phyloP scores from a whole-genome alignment of 2,888 invertebrate species.

The Drosophila setosimentum region DNA sequence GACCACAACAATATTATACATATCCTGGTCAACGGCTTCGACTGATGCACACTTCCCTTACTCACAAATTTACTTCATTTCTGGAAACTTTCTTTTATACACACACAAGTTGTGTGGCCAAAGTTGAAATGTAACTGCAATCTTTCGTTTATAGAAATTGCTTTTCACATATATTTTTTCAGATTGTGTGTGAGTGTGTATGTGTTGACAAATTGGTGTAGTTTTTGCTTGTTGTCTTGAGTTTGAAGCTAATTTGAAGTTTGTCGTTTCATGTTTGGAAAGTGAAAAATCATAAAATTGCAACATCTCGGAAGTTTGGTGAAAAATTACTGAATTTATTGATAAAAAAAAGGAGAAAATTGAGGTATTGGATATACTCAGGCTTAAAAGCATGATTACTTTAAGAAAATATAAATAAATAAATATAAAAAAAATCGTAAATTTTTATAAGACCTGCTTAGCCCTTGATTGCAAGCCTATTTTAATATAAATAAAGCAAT shows the following conservation, averaged over 20 bases:
- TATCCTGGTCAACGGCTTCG: slow-evolving; percentile 43
- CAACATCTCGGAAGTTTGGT: slow-evolving; percentile 17
- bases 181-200: slow-evolving; percentile 9
- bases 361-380: neutral
- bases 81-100: neutral
- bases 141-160: slow-evolving; percentile 65
- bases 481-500: slow-evolving; percentile 22
- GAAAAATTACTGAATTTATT: slow-evolving; percentile 27
- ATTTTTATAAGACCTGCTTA: neutral
- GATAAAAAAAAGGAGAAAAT: slow-evolving; percentile 6
- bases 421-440: neutral
- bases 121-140: slow-evolving; percentile 60
- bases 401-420: neutral
- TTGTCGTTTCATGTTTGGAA: slow-evolving; percentile 44
- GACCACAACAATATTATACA: slow-evolving; percentile 46
- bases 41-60: slow-evolving; percentile 18
- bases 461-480: neutral
- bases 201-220: slow-evolving; percentile 46
- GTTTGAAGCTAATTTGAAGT: slow-evolving; percentile 70
- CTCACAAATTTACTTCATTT: slow-evolving; percentile 28
- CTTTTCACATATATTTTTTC: slow-evolving; percentile 40
- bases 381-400: neutral
- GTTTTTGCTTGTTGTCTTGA: slow-evolving; percentile 41
- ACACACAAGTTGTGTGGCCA: slow-evolving; percentile 42
- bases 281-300: slow-evolving; percentile 53